A percentile compares a stretch with the other conserved stretches of the same genome.
Conservation (phyloP, 2,888 invertebrate species). For the Apotomis turbidana region DNA sequence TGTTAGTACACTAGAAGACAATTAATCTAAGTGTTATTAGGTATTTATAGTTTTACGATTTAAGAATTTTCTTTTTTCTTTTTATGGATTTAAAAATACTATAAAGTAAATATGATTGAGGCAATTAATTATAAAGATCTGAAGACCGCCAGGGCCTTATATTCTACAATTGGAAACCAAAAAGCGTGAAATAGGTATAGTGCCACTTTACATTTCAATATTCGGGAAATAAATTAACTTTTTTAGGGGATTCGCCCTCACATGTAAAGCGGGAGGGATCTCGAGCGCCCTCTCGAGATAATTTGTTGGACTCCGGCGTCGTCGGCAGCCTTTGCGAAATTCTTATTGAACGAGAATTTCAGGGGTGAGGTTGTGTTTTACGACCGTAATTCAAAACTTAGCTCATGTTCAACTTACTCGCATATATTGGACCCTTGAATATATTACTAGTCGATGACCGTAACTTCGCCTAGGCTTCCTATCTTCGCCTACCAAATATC, state of each 20-base stretch:
- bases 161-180: not conserved
- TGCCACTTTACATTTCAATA: slow-evolving; percentile 18
- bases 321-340: not conserved
- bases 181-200: slow-evolving; percentile 16
- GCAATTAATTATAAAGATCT: not conserved
- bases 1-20: too few species aligned
- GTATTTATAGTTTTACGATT: too few species aligned
- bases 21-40: too few species aligned
- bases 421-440: not conserved
- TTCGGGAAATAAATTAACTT: slow-evolving; percentile 14
- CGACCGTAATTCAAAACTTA: not conserved
- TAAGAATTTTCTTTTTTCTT: too few species aligned
- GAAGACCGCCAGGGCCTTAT: not conserved
- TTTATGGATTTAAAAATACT: too few species aligned
- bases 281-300: slow-evolving; percentile 3
- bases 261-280: slow-evolving; percentile 12
- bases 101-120: too few species aligned
- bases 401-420: not conserved
- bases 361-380: not conserved
- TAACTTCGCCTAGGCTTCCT: too few species aligned
- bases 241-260: slow-evolving; percentile 17
- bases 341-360: not conserved
- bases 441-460: too few species aligned
- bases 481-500: too few species aligned
- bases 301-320: slow-evolving; percentile 13